Evolutionary conservation across 2,113 vertebrate genomes (phyloP), one percentile per base, ranked within the genome.

Genomic region (Takifugu flavidus): DNA sequence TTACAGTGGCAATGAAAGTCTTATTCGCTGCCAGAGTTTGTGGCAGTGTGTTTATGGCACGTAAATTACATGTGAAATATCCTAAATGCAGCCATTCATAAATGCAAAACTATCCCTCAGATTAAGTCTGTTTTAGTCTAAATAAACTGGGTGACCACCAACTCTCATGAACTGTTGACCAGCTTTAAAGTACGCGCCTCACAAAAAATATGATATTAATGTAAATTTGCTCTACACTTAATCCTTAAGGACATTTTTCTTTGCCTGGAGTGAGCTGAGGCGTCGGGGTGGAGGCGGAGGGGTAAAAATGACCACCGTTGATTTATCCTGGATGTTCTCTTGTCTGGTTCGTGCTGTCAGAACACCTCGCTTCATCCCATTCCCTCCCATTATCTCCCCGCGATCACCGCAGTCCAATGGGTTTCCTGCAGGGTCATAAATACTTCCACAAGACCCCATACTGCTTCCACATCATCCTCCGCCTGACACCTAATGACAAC

Each of bases 321-420:
- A 95, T 96, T 96, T 96, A 95, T 96, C 93, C 94, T 94, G 88
- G 92, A 94, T 94, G 94, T 94, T 95, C 92, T 90, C 91, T 91
- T 94, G 91, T 94, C 93, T 95, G 93, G 92, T 93, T 93, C 94
- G 92, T 93, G 92, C 92, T 91, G 93, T 95, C 94, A 93, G 93
- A 94, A 95, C 93, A 95, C 93, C 92, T 95, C 94, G 91, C 90
- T 94, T 93, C 93, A 91, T 94, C 92, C 93, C 93, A 93, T 94
- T 94, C 93, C 91, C 94, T 95, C 92, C 94, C 95, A 96, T 96
- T 96, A 96, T 93, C 94, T 92, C 91, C 74, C 67, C 77, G 91
- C 93, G 91, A 93, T 94, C 93, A 94, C 91, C 86, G 88, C 92
- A 94, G 93, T 92, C 93, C 93, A 94, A 93, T 92, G 93, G 93